These are phyloP conservation scores for Catamblyrhynchus diadema DNA, from an alignment of 2,797 vertebrate species.

Conservation along the genomic window DNA sequence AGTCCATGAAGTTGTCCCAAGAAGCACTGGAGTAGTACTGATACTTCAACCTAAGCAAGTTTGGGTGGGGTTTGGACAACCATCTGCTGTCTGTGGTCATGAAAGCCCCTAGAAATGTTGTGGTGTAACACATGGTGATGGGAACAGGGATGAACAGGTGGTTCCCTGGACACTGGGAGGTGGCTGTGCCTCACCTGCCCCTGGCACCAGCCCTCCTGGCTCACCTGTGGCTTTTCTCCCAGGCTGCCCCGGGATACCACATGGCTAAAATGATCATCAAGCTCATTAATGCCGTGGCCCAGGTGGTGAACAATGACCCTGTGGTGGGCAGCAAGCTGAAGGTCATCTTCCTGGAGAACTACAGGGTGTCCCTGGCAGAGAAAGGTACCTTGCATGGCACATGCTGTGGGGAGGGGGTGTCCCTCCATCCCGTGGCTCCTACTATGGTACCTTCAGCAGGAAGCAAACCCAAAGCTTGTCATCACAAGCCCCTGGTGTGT, in stretches of 20 bases:
- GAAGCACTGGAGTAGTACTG: not conserved
- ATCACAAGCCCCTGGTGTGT: not conserved
- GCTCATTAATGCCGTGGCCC: constrained; percentile 88
- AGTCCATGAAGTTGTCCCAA: not conserved
- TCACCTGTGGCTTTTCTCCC: not conserved
- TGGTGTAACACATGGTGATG: rapidly evolving
- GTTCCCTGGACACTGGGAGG: not conserved
- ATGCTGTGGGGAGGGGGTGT: rapidly evolving
- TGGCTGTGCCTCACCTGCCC: not conserved
- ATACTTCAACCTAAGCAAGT: not conserved
- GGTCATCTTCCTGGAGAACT: constrained; percentile 95
- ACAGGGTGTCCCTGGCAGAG: constrained; percentile 95
- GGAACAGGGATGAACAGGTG: not conserved
- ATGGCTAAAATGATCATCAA: constrained; percentile 98
- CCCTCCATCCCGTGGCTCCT: rapidly evolving
- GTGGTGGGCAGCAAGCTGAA: constrained; percentile 88
- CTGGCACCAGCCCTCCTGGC: not conserved
- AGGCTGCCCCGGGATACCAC: constrained; percentile 97
- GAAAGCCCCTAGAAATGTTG: not conserved
- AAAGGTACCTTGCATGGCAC: constrained; percentile 78
- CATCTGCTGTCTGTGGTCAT: not conserved
- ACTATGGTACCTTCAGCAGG: rapidly evolving
- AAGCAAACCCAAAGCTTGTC: not conserved
- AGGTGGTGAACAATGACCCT: constrained; percentile 91
- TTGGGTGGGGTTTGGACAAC: not conserved